phyloP scores from a whole-genome alignment of 2,888 invertebrate genomes.

The Pheosia tremula region DNA sequence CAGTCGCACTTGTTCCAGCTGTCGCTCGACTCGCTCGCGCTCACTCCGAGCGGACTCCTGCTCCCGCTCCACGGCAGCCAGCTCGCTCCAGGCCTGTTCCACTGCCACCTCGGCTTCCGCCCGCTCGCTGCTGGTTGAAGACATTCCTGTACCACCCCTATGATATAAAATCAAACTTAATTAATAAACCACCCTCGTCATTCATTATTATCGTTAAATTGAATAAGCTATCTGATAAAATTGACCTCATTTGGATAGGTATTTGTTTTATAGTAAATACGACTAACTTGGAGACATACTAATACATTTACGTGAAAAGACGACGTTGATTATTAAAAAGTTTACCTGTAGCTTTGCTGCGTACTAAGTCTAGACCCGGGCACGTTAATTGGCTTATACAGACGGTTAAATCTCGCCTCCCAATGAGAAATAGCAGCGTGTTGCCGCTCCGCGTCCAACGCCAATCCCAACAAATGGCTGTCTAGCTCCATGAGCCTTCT shows the following conservation, averaged over 20 bases:
- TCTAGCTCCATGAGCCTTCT: slow-evolving; percentile 95
- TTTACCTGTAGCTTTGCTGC: slow-evolving; percentile 85
- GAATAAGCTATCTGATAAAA: neutral
- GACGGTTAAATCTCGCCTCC: slow-evolving; percentile 92
- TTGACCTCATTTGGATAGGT: no score
- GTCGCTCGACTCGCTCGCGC: slow-evolving; percentile 90
- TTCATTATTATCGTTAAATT: neutral
- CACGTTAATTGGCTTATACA: slow-evolving; percentile 86
- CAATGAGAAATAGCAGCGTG: slow-evolving; percentile 95
- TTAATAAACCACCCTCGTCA: neutral
- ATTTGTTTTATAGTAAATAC: no score
- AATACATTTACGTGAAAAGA: no score
- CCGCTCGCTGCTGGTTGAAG: slow-evolving; percentile 60
- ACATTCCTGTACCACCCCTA: slow-evolving; percentile 55
- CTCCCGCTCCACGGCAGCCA: slow-evolving; percentile 93
- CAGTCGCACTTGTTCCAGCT: slow-evolving; percentile 91
- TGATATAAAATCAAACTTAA: neutral
- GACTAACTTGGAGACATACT: no score
- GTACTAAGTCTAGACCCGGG: slow-evolving; percentile 85
- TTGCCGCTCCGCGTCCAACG: slow-evolving; percentile 94
- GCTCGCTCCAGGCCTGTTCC: slow-evolving; percentile 93
- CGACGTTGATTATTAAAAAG: neutral
- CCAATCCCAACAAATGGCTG: slow-evolving; percentile 93
- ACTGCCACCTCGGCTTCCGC: slow-evolving; percentile 87
- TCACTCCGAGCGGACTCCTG: slow-evolving; percentile 92